Evolutionary conservation across 2,797 vertebrate genomes (phyloP), one percentile per base, ranked within the genome.

Genomic region (Syngnathus acus): DNA sequence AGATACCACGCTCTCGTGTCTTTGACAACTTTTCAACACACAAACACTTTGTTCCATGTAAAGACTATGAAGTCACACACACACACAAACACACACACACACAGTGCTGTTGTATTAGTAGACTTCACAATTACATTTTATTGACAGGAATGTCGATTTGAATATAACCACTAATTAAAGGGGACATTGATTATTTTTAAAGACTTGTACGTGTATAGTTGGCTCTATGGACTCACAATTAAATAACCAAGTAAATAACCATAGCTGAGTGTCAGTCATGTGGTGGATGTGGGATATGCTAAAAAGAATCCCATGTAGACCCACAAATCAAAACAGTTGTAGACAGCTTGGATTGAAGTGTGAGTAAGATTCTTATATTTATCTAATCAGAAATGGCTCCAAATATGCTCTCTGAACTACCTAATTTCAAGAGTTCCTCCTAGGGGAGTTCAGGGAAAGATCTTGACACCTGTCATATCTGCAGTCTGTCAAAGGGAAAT

Each of bases 331-430:
- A 54, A 54, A 54, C 10, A 2, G n/a, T 13, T 26, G 9, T 54
- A 9, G 48, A 51, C 48, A 51, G 48, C 48, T 51, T 21, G 48
- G 48, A 50, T 50, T 51, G 48, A 51, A n/a, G 48, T n/a, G 48
- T n/a, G 51, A 54, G 13, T 21, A 54, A 54, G 51, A 54, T 54
- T 11, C 3, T 11, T 54, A 26, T 23, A 54, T 54, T 54, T 23
- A 54, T 54, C 21, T 13, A 54, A 54, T 54, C 51, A 54, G 21
- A 54, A 54, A 26, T 54, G 51, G 21, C 51, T 23, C 19, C 69
- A 87, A 82, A 72, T 72, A 78, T 83, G 70, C 84, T 76, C 74
- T 76, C 69, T 68, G 67, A 84, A 82, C 69, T 68, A 68, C 37
- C 64, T 57, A 67, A 65, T 77, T 79, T 75, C 71, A 73, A 66